phyloP scores from a whole-genome alignment of 2,113 vertebrate species.

The Ammodramus savannarum region DNA sequence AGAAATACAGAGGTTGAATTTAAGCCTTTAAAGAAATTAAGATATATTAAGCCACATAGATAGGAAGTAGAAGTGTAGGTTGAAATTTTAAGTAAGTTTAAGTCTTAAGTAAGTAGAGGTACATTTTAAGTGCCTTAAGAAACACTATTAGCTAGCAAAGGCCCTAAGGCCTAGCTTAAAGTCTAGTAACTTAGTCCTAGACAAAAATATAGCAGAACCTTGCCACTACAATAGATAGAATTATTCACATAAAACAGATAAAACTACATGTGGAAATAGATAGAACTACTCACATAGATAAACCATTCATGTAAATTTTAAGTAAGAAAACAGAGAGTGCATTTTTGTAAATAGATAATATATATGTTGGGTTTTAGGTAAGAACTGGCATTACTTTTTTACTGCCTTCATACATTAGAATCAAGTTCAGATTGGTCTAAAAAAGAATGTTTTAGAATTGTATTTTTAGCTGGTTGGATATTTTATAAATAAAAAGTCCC shows the following conservation, averaged over 20 bases:
- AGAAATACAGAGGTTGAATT: not conserved
- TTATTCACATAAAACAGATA: not conserved
- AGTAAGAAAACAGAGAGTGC: not conserved
- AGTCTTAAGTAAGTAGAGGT: not conserved
- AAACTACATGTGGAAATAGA: not conserved
- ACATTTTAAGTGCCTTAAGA: not conserved
- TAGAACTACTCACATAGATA: not conserved
- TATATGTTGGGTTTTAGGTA: not conserved
- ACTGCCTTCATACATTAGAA: not conserved
- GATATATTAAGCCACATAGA: not conserved
- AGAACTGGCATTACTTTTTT: not conserved
- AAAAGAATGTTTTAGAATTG: not conserved
- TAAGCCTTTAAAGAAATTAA: not conserved
- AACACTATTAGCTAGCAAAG: not conserved
- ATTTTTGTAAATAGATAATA: not conserved
- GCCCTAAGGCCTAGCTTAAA: not conserved
- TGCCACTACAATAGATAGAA: not conserved
- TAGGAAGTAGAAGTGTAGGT: not conserved
- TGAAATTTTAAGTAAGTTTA: no score
- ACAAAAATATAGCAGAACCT: not conserved
- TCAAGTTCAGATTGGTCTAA: not conserved
- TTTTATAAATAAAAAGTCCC: not conserved
- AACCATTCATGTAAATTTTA: not conserved
- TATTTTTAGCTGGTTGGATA: not conserved
- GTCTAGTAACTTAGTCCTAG: not conserved